These are phyloP conservation scores for Ctenoplectra terminalis DNA, from an alignment of 1,140 invertebrate genomes.

Conservation along the genomic window DNA sequence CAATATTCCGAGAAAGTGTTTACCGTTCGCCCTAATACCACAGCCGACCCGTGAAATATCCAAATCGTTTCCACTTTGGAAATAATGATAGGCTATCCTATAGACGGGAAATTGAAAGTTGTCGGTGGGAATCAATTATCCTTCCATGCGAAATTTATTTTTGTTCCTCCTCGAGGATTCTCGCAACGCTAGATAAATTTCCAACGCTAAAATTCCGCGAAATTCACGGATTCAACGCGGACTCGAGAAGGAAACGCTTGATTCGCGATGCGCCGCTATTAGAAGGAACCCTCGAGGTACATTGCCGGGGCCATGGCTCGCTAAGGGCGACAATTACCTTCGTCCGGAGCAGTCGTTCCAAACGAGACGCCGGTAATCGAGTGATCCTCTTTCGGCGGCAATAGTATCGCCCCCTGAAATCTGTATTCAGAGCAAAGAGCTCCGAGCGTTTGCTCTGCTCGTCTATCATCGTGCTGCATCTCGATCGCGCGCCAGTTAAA, in stretches of 20 bases:
- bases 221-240: neutral
- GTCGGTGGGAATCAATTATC: constrained; percentile 18
- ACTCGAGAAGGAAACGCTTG: constrained; percentile 19
- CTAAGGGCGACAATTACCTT: constrained; percentile 57
- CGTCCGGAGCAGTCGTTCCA: constrained; percentile 36
- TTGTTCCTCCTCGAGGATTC: neutral
- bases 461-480: constrained; percentile 40
- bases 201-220: neutral
- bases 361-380: constrained; percentile 54
- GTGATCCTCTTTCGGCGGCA: constrained; percentile 46
- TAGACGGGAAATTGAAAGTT: constrained; percentile 22
- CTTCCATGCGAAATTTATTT: neutral
- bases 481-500: constrained; percentile 14
- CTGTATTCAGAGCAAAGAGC: constrained; percentile 45
- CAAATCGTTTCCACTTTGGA: constrained; percentile 14
- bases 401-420: constrained; percentile 42
- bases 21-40: neutral
- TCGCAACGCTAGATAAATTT: neutral
- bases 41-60: neutral
- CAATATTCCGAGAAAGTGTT: constrained; percentile 2
- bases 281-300: constrained; percentile 50
- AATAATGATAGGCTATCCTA: constrained; percentile 6
- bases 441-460: constrained; percentile 20
- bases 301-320: constrained; percentile 1
- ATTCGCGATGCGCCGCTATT: constrained; percentile 36